Evolutionary conservation across 2,113 vertebrate genomes (phyloP), one percentile per base, ranked within the genome.

Genomic region (Loxodonta africana): DNA sequence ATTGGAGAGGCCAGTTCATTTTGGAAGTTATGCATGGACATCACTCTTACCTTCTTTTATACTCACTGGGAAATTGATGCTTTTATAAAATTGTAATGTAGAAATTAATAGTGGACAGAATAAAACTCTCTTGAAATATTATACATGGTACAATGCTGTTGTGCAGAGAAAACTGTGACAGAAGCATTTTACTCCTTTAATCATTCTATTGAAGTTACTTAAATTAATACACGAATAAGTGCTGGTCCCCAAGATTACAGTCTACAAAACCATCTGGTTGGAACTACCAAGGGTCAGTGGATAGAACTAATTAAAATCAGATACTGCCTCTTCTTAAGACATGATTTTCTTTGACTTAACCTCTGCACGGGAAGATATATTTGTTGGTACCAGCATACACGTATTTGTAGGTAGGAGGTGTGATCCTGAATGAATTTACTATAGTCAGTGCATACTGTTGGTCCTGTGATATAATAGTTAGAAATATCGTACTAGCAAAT

Each of bases 171-270:
- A 93, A 74, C 37, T 67, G 23, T 67, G 23, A 74, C 53, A 69
- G 15, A 30, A 17, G 53, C 46, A 11, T 95, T 92, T 86, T 73
- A 83, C 77, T 90, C 30, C 57, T 95, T 84, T 33, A 73, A 23
- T 92, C 73, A 77, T 88, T 88, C 21, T 15, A 0, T 81, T 96
- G 57, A 94, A 92, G 21, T 88, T 78, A 78, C 33, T 28, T 91
- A 46, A 77, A 26, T 82, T 77, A 89, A 84, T 77, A 60, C 80
- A 90, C 15, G 74, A 74, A 9, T 78, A 81, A 94, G 30, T 93
- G 44, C 26, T 87, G 6, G 2, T 46, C 82, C 2, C 80, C 44
- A 60, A 67, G 46, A 46, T 73, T 60, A 33, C 48, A 63, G 2
- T 53, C 41, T 83, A 65, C 63, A 88, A 91, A 74, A 28, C 33